phyloP scores from a whole-genome alignment of 2,888 invertebrate genomes.

The Buathra laborator region DNA sequence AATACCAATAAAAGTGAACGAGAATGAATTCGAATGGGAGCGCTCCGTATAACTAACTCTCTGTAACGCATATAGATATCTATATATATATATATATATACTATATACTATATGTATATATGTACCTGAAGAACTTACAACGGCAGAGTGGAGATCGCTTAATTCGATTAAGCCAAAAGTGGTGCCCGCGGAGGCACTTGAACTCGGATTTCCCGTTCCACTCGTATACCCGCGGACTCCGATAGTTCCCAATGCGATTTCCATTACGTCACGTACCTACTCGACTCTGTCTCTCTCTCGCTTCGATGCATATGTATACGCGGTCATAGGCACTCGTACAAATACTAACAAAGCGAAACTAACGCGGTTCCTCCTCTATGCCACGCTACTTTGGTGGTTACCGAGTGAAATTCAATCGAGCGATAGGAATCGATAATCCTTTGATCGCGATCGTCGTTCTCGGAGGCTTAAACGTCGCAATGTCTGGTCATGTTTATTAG shows the following conservation, averaged over 20 bases:
- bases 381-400: conserved; percentile 7
- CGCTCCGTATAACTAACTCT: background rate
- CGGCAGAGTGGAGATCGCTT: conserved; percentile 23
- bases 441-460: conserved; percentile 18
- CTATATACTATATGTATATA: background rate
- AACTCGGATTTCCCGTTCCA: conserved; percentile 27
- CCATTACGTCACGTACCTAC: conserved; percentile 18
- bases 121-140: conserved; percentile 22
- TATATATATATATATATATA: background rate
- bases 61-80: background rate
- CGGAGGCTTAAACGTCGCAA: background rate
- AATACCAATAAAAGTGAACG: too few relatives aligned
- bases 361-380: background rate
- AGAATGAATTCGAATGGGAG: background rate
- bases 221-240: conserved; percentile 12
- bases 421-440: conserved; percentile 19
- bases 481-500: background rate
- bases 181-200: conserved; percentile 1
- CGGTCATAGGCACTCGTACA: background rate
- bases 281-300: background rate
- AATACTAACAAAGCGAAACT: conserved; percentile 21
- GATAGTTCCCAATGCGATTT: conserved; percentile 26
- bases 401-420: conserved; percentile 20
- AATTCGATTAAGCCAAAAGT: conserved; percentile 28
- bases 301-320: conserved; percentile 11